These are phyloP conservation scores for Ophion ventricosus DNA, from an alignment of 2,888 invertebrate species.

Conservation along the genomic window DNA sequence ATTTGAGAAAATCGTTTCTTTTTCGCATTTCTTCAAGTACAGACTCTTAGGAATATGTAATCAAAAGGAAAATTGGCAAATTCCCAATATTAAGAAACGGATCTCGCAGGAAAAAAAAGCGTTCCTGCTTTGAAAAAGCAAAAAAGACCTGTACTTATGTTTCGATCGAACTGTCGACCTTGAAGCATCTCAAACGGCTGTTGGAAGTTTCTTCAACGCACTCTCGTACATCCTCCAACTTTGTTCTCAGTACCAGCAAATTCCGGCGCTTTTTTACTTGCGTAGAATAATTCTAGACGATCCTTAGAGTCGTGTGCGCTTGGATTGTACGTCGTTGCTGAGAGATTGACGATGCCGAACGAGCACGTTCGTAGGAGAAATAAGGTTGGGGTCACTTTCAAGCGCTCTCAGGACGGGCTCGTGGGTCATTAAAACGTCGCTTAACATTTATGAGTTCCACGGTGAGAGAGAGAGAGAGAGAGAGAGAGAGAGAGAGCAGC, in stretches of 20 bases:
- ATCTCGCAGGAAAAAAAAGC: neutral
- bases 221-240: neutral
- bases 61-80: too few relatives aligned
- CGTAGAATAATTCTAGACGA: conserved; percentile 30
- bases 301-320: conserved; percentile 3
- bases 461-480: conserved; percentile 3
- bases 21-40: too few relatives aligned
- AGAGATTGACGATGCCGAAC: conserved; percentile 40
- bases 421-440: conserved; percentile 66
- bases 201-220: neutral
- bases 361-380: conserved; percentile 48
- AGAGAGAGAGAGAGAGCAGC: conserved; percentile 10
- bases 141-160: neutral
- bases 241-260: neutral
- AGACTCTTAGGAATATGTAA: too few relatives aligned
- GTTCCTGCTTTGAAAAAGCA: neutral
- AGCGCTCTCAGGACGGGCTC: conserved; percentile 53
- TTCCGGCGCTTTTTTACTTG: neutral
- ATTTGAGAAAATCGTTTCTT: too few relatives aligned
- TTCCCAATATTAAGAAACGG: too few relatives aligned
- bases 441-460: conserved; percentile 66
- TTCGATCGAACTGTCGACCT: neutral
- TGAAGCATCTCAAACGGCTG: neutral
- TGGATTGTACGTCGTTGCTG: conserved; percentile 14
- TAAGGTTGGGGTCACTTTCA: conserved; percentile 45